Conservation (phyloP, 30 jellyfish, hydroid and myxozoan genomes). For the Rhopilema esculentum region DNA sequence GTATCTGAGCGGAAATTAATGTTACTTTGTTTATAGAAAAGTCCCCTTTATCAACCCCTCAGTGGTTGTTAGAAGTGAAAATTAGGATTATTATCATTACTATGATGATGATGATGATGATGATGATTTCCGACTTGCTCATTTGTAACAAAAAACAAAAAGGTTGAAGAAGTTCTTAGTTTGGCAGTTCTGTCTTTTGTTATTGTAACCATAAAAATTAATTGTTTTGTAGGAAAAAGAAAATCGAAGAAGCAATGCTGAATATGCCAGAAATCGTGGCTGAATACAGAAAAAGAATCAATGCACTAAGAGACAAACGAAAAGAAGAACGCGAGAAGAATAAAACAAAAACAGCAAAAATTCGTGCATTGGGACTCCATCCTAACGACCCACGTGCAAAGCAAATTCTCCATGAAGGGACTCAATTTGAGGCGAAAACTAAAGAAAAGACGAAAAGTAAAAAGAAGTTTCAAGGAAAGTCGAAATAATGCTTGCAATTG, state of each 20-base stretch:
- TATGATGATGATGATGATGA: too few relatives aligned
- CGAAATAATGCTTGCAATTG: neutral
- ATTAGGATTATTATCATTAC: too few relatives aligned
- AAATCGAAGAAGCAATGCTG: conserved; percentile 82
- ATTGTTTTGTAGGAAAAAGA: conserved; percentile 53
- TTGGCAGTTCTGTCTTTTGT: neutral
- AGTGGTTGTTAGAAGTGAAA: too few relatives aligned
- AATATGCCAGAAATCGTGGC: conserved; percentile 90
- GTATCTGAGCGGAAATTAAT: too few relatives aligned
- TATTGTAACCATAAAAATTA: neutral
- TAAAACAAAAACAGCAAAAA: conserved; percentile 50
- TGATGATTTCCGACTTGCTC: too few relatives aligned
- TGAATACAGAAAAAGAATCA: conserved; percentile 66
- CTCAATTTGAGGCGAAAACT: conserved; percentile 18
- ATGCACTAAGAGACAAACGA: conserved; percentile 60
- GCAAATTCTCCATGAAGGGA: conserved; percentile 58
- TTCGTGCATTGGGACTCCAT: conserved; percentile 78
- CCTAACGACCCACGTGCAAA: conserved; percentile 96
- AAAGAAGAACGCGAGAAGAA: conserved; percentile 63
- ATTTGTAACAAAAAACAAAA: too few relatives aligned
- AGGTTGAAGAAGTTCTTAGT: too few relatives aligned
- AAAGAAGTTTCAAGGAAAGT: conserved; percentile 36
- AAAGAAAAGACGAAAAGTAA: conserved; percentile 33
- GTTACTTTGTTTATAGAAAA: too few relatives aligned
- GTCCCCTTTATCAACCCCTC: too few relatives aligned